phyloP scores from a whole-genome alignment of 1,140 invertebrate species.

The Sinonovacula constricta region DNA sequence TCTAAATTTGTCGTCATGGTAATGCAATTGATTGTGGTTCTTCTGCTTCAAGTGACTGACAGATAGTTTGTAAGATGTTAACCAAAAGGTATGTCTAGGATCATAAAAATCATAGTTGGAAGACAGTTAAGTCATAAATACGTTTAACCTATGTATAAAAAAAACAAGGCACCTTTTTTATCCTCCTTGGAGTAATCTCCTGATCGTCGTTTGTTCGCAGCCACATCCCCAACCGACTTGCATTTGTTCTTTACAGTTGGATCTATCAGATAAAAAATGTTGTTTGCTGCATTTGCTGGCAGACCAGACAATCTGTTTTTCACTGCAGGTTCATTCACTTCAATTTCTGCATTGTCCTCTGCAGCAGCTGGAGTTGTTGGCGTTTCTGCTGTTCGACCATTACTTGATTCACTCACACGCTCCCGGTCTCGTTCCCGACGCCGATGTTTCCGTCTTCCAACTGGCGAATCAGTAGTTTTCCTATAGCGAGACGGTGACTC shows the following conservation, averaged over 20 bases:
- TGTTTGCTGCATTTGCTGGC: slow-evolving; percentile 25
- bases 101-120: background rate
- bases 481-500: slow-evolving; percentile 29
- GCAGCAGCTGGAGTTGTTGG: background rate
- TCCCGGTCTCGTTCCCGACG: background rate
- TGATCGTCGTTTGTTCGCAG: slow-evolving; percentile 23
- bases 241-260: slow-evolving; percentile 49
- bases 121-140: background rate
- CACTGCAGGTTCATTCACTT: slow-evolving; percentile 10
- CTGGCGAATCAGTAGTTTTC: slow-evolving; percentile 33
- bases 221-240: slow-evolving; percentile 45
- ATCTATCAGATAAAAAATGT: slow-evolving; percentile 51
- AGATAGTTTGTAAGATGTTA: too few relatives aligned
- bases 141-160: too few relatives aligned
- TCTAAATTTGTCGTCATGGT: background rate
- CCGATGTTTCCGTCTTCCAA: slow-evolving; percentile 25
- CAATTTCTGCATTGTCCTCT: slow-evolving; percentile 16
- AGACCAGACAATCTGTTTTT: slow-evolving; percentile 31
- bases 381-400: background rate
- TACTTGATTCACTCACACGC: background rate
- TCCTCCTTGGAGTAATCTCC: slow-evolving; percentile 3
- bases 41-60: too few relatives aligned
- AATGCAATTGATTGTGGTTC: background rate
- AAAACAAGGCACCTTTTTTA: too few relatives aligned
- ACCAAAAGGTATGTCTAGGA: background rate